A percentile compares a stretch with the other conserved stretches of the same genome.
These are phyloP conservation scores for Latheticus oryzae DNA, from an alignment of 2,888 invertebrate species.

Conservation along the genomic window DNA sequence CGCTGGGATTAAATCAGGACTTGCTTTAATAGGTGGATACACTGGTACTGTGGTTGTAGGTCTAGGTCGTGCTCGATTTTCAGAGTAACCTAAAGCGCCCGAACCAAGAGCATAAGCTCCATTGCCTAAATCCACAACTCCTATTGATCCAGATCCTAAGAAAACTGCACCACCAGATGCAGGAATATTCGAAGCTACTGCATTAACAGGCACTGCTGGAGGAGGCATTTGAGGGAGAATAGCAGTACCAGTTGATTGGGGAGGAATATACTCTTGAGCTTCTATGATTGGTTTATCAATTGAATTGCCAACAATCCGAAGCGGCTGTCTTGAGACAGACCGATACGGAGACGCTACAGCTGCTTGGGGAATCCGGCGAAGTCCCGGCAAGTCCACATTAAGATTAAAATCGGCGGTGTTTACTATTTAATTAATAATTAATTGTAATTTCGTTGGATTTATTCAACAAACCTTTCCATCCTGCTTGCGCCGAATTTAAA, in stretches of 20 bases:
- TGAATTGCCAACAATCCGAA: conserved; percentile 45
- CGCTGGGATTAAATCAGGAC: conserved; percentile 57
- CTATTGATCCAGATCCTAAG: conserved; percentile 61
- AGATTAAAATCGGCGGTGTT: conserved; percentile 27
- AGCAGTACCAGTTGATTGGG: conserved; percentile 54
- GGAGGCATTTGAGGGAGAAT: conserved; percentile 54
- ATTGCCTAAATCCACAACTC: conserved; percentile 60
- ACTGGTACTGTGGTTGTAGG: conserved; percentile 52
- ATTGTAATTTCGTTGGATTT: no score
- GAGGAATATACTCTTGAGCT: conserved; percentile 53
- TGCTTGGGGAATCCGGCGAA: conserved; percentile 1
- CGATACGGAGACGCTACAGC: no score
- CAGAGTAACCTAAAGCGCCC: conserved; percentile 61
- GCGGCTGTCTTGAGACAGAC: background rate
- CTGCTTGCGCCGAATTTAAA: background rate
- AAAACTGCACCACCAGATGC: conserved; percentile 56
- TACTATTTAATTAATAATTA: no score
- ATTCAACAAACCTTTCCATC: conserved; percentile 30
- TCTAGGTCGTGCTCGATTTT: conserved; percentile 52
- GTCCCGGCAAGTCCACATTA: conserved; percentile 22
- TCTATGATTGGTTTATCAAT: conserved; percentile 58
- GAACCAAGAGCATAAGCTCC: conserved; percentile 62
- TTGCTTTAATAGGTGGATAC: conserved; percentile 54
- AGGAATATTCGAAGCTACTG: conserved; percentile 56
- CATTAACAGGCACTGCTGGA: conserved; percentile 57